Base-by-base conservation (phyloP, 1,140 invertebrate species). In the Anthonomus grandis region DNA sequence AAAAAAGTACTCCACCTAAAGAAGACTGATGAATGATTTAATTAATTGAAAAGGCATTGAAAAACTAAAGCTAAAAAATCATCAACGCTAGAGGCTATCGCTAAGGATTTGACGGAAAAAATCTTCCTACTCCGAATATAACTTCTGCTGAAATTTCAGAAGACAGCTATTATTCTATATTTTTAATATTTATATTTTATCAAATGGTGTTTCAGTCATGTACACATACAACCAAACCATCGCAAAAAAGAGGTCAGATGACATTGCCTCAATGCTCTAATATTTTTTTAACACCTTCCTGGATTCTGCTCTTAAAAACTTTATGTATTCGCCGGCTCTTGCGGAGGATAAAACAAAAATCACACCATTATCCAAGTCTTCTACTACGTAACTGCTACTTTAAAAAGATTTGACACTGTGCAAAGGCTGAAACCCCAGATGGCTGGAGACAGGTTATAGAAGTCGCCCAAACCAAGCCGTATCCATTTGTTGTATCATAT, bases 401-500 rank as follows among this genome's bases (percentile, higher is more conserved):
- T 31, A 31, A 31, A 31, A 31, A 31, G 27, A 31, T 31, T 31
- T 31, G 27, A 31, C 27, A 31, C 27, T 31, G 27, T 31, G 27
- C 6, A 6, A 31, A 31, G 27, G 27, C 6, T 31, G 6, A n/a
- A 31, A 8, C 27, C 27, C 27, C 27, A 31, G n/a, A 31, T 8
- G 27, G 27, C 27, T 31, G 27, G 27, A 31, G 27, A 31, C 6
- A 31, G 27, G 6, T 31, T 31, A 31, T 31, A 31, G 27, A 31
- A 31, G 27, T n/a, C 27, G 27, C 27, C 27, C n/a, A n/a, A 31
- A 31, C 27, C 27, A 31, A 31, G 27, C 27, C 27, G 27, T 31
- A 31, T 31, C 27, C 27, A n/a, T 31, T 31, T 41, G 38, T 41
- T 13, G 38, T 41, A 41, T 13, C 38, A 41, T 41, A 8, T 19